Base-by-base conservation (phyloP, 1,140 invertebrate species). In the Drosophila malerkotliana region DNA sequence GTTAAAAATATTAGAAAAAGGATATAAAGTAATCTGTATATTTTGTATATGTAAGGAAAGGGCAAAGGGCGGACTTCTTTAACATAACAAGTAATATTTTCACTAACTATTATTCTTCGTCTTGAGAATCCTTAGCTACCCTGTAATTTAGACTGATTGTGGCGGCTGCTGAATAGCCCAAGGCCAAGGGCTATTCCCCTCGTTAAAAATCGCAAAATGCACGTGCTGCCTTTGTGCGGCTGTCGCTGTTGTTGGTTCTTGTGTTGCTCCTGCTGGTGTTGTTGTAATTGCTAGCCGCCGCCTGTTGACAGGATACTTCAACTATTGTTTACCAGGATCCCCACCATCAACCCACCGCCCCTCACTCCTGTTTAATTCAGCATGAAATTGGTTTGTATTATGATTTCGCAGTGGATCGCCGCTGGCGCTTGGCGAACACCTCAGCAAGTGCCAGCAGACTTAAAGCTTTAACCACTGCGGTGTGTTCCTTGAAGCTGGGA, bases 321-420 rank as follows among this genome's bases (percentile, higher is more conserved):
- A 88, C 83, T 88, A 88, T 88, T 88, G 79, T 83, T 83, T 77
- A 58, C 73, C 73, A 47, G 48, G 18, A 47, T 7, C 49, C 54
- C 48, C 56, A 37, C 34, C 34, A 37, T 24, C 14, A 7, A 28
- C 24, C 10, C 41, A 14, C 4, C 9, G 0, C 28, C 12, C 53
- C 48, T 18, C 12, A 21, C 64, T 61, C 24, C 59, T 60, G 82
- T 62, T 88, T 79, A 88, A 88, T 88, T 88, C 83, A 88, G 83
- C 83, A 88, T 88, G 83, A 88, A 88, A 88, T 88, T 88, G 83
- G 83, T 88, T 88, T 88, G 83, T 83, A 88, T 87, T 87, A 83
- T 88, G 81, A 88, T 87, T 87, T 87, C 53, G 66, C 83, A 84
- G 67, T 84, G 67, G 59, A 49, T 71, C 8, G 78, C 82, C 82